phyloP scores from a whole-genome alignment of 2,888 invertebrate species.

The Griposia aprilina region DNA sequence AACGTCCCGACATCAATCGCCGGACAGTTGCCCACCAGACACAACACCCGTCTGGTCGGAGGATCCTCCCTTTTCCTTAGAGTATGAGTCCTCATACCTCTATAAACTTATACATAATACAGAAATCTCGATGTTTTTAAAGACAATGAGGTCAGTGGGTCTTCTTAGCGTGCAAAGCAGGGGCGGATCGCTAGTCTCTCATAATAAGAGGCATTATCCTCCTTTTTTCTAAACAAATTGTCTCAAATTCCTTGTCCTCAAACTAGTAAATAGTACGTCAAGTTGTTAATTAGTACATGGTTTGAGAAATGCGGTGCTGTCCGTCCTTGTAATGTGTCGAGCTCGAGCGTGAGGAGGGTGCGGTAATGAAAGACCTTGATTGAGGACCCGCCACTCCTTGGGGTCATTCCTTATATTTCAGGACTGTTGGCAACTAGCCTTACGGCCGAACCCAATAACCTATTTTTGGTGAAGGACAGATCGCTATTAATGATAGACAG shows the following conservation, averaged over 20 bases:
- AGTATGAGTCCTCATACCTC: too few relatives aligned
- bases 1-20: too few relatives aligned
- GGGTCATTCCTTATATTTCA: conserved; percentile 69
- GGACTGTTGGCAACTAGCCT: conserved; percentile 49
- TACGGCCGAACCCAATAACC: background rate
- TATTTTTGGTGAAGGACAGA: too few relatives aligned
- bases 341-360: conserved; percentile 77
- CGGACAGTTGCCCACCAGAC: too few relatives aligned
- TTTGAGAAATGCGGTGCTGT: conserved; percentile 82
- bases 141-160: too few relatives aligned
- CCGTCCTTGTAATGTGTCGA: conserved; percentile 75
- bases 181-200: background rate
- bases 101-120: background rate
- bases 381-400: conserved; percentile 70
- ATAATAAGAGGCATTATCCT: background rate
- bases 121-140: background rate
- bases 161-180: background rate
- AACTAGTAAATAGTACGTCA: conserved; percentile 67
- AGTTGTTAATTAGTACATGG: conserved; percentile 80
- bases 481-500: too few relatives aligned
- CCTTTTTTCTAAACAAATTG: background rate
- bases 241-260: conserved; percentile 49
- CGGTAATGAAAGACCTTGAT: conserved; percentile 81
- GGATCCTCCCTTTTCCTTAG: too few relatives aligned
- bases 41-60: too few relatives aligned